phyloP scores from a whole-genome alignment of 2,888 invertebrate species.

The Steinernema hermaphroditum region DNA sequence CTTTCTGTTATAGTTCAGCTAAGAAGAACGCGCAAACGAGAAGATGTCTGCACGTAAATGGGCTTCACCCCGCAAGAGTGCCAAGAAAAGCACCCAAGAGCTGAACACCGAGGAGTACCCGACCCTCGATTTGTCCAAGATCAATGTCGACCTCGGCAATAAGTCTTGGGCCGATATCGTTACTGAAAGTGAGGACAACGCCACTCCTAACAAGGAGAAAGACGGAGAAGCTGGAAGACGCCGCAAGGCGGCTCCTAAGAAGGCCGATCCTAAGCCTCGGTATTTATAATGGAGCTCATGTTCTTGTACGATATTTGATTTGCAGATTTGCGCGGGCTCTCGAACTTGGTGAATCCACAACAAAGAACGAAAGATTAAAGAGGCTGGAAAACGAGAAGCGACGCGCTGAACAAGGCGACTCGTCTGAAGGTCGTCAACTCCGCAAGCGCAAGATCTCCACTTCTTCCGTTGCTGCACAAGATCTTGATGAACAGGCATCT shows the following conservation, averaged over 20 bases:
- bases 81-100: background rate
- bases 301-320: no score
- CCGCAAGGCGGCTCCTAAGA: slow-evolving; percentile 28
- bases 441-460: slow-evolving; percentile 46
- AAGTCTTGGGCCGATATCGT: slow-evolving; percentile 23
- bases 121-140: background rate
- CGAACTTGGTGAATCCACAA: background rate
- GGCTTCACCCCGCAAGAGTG: slow-evolving; percentile 18
- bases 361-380: slow-evolving; percentile 30
- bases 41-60: slow-evolving; percentile 11
- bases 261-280: slow-evolving; percentile 32
- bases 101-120: background rate
- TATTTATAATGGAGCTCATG: no score
- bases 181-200: slow-evolving; percentile 1
- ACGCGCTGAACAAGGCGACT: background rate
- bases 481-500: background rate
- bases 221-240: background rate
- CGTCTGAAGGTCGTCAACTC: slow-evolving; percentile 23
- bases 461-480: background rate
- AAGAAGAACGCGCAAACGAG: no score
- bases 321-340: slow-evolving; percentile 24
- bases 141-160: background rate
- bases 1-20: no score
- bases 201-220: background rate
- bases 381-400: background rate